Conservation (phyloP, 1,140 invertebrate species). For the Antheraea mylitta region DNA sequence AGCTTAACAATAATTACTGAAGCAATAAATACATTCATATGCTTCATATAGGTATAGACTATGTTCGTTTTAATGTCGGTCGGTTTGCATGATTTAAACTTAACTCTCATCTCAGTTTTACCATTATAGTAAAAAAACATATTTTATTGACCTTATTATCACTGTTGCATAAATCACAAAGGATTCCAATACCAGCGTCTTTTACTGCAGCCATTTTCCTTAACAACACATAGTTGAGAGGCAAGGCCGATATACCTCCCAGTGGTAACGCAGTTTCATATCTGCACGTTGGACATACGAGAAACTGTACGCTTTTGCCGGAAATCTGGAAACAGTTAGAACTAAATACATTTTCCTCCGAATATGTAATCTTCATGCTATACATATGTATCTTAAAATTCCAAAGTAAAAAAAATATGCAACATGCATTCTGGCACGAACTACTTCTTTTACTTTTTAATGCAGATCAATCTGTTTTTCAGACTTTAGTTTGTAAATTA, state of each 20-base stretch:
- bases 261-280: constrained; percentile 72
- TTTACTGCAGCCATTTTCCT: constrained; percentile 76
- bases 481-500: too few relatives aligned
- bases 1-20: too few relatives aligned
- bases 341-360: neutral
- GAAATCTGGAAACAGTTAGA: constrained; percentile 44
- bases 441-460: too few relatives aligned
- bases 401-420: too few relatives aligned
- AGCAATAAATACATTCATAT: too few relatives aligned
- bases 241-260: constrained; percentile 75
- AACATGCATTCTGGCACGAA: too few relatives aligned
- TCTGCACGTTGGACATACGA: constrained; percentile 78
- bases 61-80: too few relatives aligned
- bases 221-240: constrained; percentile 80
- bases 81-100: too few relatives aligned
- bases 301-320: constrained; percentile 59
- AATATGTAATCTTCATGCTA: too few relatives aligned
- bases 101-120: neutral
- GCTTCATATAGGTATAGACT: too few relatives aligned
- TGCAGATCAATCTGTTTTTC: too few relatives aligned
- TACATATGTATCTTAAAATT: too few relatives aligned
- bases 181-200: constrained; percentile 67
- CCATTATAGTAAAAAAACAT: neutral
- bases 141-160: constrained; percentile 74
- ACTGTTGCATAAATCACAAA: constrained; percentile 80